Evolutionary conservation across 1,140 invertebrate genomes (phyloP), one percentile per base, ranked within the genome.

Genomic region (Luehdorfia chinensis): DNA sequence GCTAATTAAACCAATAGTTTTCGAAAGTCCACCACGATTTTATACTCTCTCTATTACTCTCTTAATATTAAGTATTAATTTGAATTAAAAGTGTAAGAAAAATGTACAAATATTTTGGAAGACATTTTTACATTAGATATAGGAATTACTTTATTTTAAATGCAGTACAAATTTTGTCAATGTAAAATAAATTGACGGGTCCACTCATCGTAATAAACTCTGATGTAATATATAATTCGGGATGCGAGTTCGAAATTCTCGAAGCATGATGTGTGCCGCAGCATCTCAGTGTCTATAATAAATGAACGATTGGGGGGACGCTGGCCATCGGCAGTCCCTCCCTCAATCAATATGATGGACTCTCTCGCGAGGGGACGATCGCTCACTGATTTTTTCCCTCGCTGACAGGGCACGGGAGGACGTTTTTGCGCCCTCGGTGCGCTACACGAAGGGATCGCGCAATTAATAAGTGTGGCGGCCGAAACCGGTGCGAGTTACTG

Each of bases 301-400:
- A 81, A 85, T 85, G 81, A 85, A 76, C 74, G 72, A 69, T 69
- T 68, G 70, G 72, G 77, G 74, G 73, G 75, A 78, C 61, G 71
- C 75, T 80, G 78, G 77, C 76, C 80, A 77, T 71, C 75, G 77
- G 74, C 65, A 63, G 76, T 75, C 72, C 81, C 81, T 75, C 81
- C 78, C 78, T 85, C 81, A 85, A 85, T 85, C 81, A 85, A 85
- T 85, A 85, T 85, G 81, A 85, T 85, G 79, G 81, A 85, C 78
- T 84, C 74, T 64, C 58, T 58, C 77, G 78, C 78, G 76, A 84
- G 81, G 81, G 81, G 81, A 79, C 79, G 81, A 85, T 85, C 81
- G 81, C 75, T 85, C 81, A 85, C 81, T 85, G 79, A 85, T 85
- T 85, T 85, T 85, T 85, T 85, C 78, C 81, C 78, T 83, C 81